Evolutionary conservation across 2,888 invertebrate genomes (phyloP), one percentile per base, ranked within the genome.

Genomic region (Trachelus troglodyta): DNA sequence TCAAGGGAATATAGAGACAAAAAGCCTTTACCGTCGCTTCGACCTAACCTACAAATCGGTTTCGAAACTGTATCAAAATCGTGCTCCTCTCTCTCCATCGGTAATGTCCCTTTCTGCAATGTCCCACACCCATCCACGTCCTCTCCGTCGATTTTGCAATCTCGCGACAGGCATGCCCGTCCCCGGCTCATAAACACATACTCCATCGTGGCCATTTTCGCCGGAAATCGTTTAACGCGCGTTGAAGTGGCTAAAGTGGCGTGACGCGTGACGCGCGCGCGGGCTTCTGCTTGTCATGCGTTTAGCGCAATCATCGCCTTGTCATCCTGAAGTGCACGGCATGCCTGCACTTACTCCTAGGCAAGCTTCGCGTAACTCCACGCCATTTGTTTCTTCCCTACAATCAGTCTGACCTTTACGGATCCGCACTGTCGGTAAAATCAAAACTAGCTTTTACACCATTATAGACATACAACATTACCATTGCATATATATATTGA

Each of bases 191-290:
- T 82, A 82, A 81, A 78, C 84, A 71, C 75, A 37, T 81, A 81
- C 82, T 81, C 83, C 74, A 81, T 79, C 81, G 82, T 79, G 82
- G 84, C 84, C 85, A 87, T 90, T 89, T 90, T 89, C 88, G 88
- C 90, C 91, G 91, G 91, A 91, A 90, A 90, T 90, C 85, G 87
- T 89, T 89, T 88, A 89, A 89, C 89, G 87, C 89, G 86, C 86
- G 89, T 87, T 89, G 85, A 87, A 90, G 88, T 90, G 89, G 88
- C 86, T 89, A 89, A 89, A 91, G 90, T 91, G 90, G 88, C 87
- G 87, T 89, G 90, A 90, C 90, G 90, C 89, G 90, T 90, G 91
- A 90, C 90, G 89, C 89, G 87, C 84, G 85, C 78, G 78, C 75
- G 78, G 87, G 87, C 89, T 56, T 56, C 56, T 87, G 87, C 87